Evolutionary conservation across 2,888 invertebrate genomes (phyloP), one percentile per base, ranked within the genome.

Genomic region (Hemithea aestivaria): DNA sequence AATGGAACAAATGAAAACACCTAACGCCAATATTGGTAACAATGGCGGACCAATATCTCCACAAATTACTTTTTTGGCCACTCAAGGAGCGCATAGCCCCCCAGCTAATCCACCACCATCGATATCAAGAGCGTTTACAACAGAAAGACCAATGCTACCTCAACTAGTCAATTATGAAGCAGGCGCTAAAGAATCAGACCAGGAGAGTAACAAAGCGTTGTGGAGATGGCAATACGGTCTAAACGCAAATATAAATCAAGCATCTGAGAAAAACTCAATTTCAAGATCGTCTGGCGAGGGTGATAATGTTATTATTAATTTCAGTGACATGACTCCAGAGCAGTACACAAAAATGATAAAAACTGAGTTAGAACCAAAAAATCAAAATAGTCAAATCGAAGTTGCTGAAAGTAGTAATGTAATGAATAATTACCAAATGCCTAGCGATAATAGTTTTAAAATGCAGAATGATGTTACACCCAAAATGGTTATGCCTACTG

Each of bases 151-250:
- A 42, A 45, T 67, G 41, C 61, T 85, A 66, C 83, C 87, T 10
- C 82, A 83, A 53, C 52, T 87, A 48, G 60, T 87, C 33, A 85
- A 84, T 61, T 87, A 85, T 50, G 84, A 85, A 57, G 74, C 80
- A 10, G 60, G 56, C 35, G 47, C 62, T 7, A 78, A 74, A 48
- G 81, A 83, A 21, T 35, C 64, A 6, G 82, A 83, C 27, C 70
- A 69, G 51, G 84, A 85, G 40, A 68, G 53, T 36, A 76, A 73
- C 46, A 83, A 83, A 66, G 72, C 68, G 6, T 56, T 87, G 25
- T 87, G 87, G 85, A 70, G 84, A 41, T 84, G 84, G 87, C 87
- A 85, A 55, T 87, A 85, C 38, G 84, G 82, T 7, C 35, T 77
- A 25, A 81, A 77, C 47, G 51, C 73, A 10, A 79, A 71, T 40